A percentile compares a stretch with the other conserved stretches of the same genome.
Conservation (phyloP, 1,140 invertebrate species). For the Platyura marginata region DNA sequence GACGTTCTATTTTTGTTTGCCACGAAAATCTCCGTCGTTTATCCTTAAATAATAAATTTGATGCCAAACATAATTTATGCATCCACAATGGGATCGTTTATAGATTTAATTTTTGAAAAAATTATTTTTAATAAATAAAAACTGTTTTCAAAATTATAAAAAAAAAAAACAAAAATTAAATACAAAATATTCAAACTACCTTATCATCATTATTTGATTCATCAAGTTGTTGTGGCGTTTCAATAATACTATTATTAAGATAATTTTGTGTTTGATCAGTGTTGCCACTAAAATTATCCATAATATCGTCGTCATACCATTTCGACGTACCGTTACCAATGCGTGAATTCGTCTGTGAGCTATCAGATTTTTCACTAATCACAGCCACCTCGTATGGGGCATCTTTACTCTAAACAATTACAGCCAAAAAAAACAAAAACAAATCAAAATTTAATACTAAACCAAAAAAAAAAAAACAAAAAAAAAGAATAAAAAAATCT, state of each 20-base stretch:
- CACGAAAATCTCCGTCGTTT: constrained; percentile 46
- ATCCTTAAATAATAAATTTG: background rate
- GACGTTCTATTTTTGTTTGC: constrained; percentile 48
- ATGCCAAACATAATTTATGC: too few relatives aligned
- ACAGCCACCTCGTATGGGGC: constrained; percentile 16
- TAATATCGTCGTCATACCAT: background rate
- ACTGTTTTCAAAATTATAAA: too few relatives aligned
- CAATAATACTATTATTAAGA: too few relatives aligned
- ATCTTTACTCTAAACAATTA: constrained; percentile 1
- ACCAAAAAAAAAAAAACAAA: background rate
- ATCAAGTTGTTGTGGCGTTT: too few relatives aligned
- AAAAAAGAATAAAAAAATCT: too few relatives aligned
- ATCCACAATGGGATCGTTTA: too few relatives aligned
- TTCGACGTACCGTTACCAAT: background rate
- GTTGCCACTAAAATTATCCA: background rate
- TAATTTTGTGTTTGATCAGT: background rate
- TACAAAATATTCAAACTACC: too few relatives aligned
- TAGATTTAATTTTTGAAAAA: too few relatives aligned
- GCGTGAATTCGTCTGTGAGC: constrained; percentile 10
- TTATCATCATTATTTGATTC: too few relatives aligned
- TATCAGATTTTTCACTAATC: constrained; percentile 20
- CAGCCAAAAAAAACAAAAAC: background rate
- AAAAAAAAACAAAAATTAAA: too few relatives aligned
- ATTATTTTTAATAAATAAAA: too few relatives aligned
- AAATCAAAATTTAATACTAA: background rate